Evolutionary conservation across 64 coral and sea anemone species (phyloP), one percentile per base, ranked within the genome.

Genomic region (Porites lutea): DNA sequence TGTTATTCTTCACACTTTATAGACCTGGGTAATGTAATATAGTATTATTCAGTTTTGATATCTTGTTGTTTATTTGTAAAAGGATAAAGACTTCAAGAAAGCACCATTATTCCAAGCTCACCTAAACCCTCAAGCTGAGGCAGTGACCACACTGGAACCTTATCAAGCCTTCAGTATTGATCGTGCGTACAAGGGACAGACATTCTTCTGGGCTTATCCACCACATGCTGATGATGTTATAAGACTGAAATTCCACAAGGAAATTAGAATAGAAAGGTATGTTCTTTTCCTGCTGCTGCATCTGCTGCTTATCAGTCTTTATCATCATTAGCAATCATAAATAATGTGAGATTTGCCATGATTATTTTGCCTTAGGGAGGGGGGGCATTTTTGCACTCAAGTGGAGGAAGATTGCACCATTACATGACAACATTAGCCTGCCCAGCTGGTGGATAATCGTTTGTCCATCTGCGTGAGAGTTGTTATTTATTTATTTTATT

Each of bases 31-130:
- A 37, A 37, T 37, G 27, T 37, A 37, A 37, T 37, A 37, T 37
- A 37, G 27, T 37, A 37, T 37, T 37, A 37, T 37, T 37, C 27
- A 37, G 27, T 14, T 75, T 14, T 19, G 45, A 19, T 83, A 5
- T 51, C 13, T 50, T 68, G 19, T 65, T 65, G 2, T 67, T 4
- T 18, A 37, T 37, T 37, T 37, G 27, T 37, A 37, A 37, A 37
- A 98, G 97, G 97, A 98, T 88, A 98, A 96, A 88, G 97, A 98
- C 76, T 98, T 98, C 78, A 98, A 96, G 88, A 98, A 98, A 88
- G 82, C 94, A 37, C 94, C 94, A 63, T 79, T 98, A 52, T 98
- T 98, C 82, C 97, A 98, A 85, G 97, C 97, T 57, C 97, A 98
- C 90, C 82, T 98, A 4, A 98, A 98, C 37, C 97, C 97, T 49